Conservation (phyloP, 1,140 invertebrate genomes). For the Aethina tumida region DNA sequence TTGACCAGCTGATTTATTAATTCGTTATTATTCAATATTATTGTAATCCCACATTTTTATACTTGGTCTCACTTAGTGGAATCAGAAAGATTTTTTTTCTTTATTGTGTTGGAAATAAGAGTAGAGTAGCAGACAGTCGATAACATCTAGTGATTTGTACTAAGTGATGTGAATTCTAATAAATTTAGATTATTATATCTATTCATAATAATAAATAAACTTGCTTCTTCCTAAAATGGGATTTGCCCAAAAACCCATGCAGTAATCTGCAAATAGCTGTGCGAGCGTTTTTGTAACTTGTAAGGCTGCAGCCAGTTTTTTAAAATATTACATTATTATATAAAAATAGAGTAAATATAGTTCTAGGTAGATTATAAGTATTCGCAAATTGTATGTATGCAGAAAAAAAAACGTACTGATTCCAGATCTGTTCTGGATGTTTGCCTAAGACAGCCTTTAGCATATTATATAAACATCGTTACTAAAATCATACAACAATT, state of each 20-base stretch:
- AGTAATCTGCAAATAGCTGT: conserved; percentile 21
- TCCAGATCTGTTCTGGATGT: conserved; percentile 30
- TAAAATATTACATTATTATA: conserved; percentile 26
- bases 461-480: conserved; percentile 28
- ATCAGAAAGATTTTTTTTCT: too few relatives aligned
- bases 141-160: conserved; percentile 15
- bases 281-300: conserved; percentile 25
- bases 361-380: conserved; percentile 30
- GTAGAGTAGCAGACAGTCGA: too few relatives aligned
- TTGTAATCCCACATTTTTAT: too few relatives aligned
- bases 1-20: too few relatives aligned
- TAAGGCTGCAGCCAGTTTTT: conserved; percentile 32
- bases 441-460: conserved; percentile 36
- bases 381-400: conserved; percentile 29
- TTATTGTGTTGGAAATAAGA: too few relatives aligned
- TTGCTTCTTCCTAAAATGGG: conserved; percentile 21
- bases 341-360: conserved; percentile 26
- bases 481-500: conserved; percentile 23
- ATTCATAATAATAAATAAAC: conserved; percentile 1
- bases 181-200: conserved; percentile 14
- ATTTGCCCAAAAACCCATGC: conserved; percentile 12
- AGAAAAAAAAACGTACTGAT: conserved; percentile 31
- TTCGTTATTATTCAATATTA: too few relatives aligned
- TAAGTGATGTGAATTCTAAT: conserved; percentile 15
- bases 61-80: too few relatives aligned